Evolutionary conservation across 2,113 vertebrate genomes (phyloP).

Genomic region (Phocoena sinus): DNA sequence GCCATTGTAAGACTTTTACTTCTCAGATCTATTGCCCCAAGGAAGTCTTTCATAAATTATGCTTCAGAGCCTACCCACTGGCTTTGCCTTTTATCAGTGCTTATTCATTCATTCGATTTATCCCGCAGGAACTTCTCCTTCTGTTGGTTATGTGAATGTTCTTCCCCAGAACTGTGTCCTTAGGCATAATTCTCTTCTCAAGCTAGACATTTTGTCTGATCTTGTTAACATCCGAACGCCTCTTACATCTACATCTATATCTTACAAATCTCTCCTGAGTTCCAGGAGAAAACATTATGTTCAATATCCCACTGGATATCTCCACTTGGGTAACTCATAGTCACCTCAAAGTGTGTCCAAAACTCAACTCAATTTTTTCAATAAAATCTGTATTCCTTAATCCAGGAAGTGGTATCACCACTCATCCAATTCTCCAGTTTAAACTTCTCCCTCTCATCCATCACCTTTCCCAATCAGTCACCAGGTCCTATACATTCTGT

Average conservation of each 20-base stretch:
- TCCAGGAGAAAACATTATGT: not conserved
- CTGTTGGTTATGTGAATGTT: not conserved
- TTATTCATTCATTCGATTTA: not conserved
- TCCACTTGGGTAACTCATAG: not conserved
- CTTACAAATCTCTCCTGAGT: not conserved
- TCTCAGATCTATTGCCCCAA: not conserved
- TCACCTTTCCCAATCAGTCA: not conserved
- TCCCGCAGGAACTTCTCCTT: not conserved
- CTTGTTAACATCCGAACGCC: not conserved
- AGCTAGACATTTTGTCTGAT: not conserved
- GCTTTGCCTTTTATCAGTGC: not conserved
- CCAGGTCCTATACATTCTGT: not conserved
- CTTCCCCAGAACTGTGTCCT: not conserved
- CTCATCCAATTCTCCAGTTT: not conserved
- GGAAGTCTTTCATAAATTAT: not conserved
- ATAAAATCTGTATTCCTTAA: not conserved
- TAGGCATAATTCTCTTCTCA: not conserved
- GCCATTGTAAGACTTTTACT: not conserved
- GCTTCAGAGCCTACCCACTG: not conserved
- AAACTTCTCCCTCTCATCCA: not conserved
- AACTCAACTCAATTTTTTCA: not conserved
- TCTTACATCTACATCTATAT: not conserved
- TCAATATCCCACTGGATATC: not conserved
- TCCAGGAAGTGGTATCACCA: not conserved
- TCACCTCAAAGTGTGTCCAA: not conserved